Conservation (phyloP, 2,113 vertebrate genomes). For the Ciconia maguari region DNA sequence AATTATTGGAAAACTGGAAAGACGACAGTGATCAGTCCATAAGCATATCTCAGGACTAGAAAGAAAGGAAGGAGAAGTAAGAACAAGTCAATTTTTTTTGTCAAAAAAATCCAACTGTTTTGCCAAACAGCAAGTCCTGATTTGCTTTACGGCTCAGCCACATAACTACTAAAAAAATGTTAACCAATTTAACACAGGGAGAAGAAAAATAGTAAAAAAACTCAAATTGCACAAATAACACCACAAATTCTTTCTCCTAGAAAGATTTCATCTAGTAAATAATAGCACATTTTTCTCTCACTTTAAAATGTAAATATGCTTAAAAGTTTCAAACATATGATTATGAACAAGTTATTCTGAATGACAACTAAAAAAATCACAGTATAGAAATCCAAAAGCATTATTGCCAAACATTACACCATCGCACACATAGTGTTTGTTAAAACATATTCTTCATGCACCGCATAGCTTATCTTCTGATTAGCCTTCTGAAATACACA, state of each 20-base stretch:
- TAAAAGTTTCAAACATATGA: background rate
- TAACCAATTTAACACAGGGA: background rate
- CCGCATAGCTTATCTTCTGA: background rate
- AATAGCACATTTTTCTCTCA: background rate
- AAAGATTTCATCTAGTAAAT: background rate
- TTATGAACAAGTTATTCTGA: background rate
- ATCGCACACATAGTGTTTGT: background rate
- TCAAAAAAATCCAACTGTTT: background rate
- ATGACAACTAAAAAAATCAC: background rate
- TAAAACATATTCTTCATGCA: background rate
- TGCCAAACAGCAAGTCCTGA: background rate
- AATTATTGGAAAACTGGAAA: background rate
- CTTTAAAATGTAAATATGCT: background rate
- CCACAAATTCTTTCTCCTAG: background rate
- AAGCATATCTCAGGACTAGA: background rate
- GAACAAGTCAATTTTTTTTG: background rate
- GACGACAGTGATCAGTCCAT: background rate
- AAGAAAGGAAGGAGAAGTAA: background rate
- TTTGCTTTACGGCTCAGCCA: background rate
- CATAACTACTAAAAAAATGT: background rate
- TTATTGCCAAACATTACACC: background rate
- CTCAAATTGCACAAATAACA: background rate
- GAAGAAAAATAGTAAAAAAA: background rate
- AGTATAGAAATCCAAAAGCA: background rate
- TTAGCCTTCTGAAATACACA: background rate